Conservation (phyloP, 2,113 vertebrate genomes). For the Prochilodus magdalenae region DNA sequence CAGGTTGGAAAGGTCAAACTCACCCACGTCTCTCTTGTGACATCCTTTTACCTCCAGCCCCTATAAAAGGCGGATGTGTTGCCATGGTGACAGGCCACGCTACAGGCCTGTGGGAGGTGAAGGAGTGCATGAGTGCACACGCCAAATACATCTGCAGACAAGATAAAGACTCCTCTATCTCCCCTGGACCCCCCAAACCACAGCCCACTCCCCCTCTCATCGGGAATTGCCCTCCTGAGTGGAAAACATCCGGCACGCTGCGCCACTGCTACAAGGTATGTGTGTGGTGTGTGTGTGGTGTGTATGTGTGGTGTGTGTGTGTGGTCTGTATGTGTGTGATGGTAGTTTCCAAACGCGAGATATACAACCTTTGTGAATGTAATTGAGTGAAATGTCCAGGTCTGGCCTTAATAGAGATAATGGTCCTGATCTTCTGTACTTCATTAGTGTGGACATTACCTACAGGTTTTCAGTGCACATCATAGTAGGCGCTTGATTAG, state of each 20-base stretch:
- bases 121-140: slow-evolving; percentile 71
- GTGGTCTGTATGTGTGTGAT: too few relatives aligned
- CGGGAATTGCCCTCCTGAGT: slow-evolving; percentile 84
- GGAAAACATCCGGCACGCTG: slow-evolving; percentile 85
- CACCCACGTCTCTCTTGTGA: neutral
- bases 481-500: too few relatives aligned
- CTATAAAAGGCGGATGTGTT: slow-evolving; percentile 85
- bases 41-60: slow-evolving; percentile 67
- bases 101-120: slow-evolving; percentile 92
- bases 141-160: slow-evolving; percentile 96
- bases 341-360: too few relatives aligned
- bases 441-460: too few relatives aligned
- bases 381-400: neutral
- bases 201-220: slow-evolving; percentile 88
- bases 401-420: too few relatives aligned
- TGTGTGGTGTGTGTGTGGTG: slow-evolving; percentile 3
- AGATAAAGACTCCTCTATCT: slow-evolving; percentile 83
- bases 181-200: slow-evolving; percentile 79
- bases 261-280: slow-evolving; percentile 94
- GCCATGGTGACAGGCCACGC: slow-evolving; percentile 87
- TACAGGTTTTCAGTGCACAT: too few relatives aligned
- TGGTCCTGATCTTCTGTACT: too few relatives aligned
- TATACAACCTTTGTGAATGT: too few relatives aligned
- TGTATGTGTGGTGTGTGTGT: neutral
- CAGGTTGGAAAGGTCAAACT: too few relatives aligned